These are phyloP conservation scores for Netelia melanura DNA, from an alignment of 2,888 invertebrate species.

Conservation along the genomic window DNA sequence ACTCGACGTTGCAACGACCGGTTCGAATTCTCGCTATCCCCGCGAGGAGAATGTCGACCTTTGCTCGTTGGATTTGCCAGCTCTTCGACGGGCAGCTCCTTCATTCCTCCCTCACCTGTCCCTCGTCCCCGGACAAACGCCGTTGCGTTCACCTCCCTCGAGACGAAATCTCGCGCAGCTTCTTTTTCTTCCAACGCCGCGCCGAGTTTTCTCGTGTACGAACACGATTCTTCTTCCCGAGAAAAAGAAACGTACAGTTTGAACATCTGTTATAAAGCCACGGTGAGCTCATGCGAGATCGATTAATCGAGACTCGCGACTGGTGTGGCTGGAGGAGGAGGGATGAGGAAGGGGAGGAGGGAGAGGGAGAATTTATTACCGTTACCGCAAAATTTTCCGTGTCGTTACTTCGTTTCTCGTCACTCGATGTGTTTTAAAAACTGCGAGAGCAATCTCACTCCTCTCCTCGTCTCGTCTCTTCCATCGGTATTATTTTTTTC, in stretches of 20 bases:
- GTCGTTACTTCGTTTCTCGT: conserved; percentile 44
- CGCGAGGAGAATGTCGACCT: conserved; percentile 67
- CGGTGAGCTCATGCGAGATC: conserved; percentile 30
- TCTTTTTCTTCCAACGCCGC: too few relatives aligned
- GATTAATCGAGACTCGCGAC: conserved; percentile 52
- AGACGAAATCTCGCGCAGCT: too few relatives aligned
- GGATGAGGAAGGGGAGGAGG: too few relatives aligned
- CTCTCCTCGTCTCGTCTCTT: background rate
- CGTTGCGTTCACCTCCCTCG: background rate
- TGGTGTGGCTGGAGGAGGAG: too few relatives aligned
- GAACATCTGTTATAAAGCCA: conserved; percentile 9
- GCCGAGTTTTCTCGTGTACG: too few relatives aligned
- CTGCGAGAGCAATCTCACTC: conserved; percentile 30
- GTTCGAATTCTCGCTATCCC: conserved; percentile 78
- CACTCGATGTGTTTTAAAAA: conserved; percentile 11
- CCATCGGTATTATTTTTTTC: background rate
- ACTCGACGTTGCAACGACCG: conserved; percentile 70
- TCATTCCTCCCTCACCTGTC: background rate
- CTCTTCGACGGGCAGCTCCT: too few relatives aligned
- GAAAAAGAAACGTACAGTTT: conserved; percentile 1
- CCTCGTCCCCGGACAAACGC: background rate
- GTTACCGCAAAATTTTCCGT: conserved; percentile 69
- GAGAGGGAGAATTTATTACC: conserved; percentile 41
- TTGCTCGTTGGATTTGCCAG: conserved; percentile 51
- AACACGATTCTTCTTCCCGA: background rate